Evolutionary conservation across 2,888 invertebrate genomes (phyloP), one percentile per base, ranked within the genome.

Genomic region (Pheosia gnoma): DNA sequence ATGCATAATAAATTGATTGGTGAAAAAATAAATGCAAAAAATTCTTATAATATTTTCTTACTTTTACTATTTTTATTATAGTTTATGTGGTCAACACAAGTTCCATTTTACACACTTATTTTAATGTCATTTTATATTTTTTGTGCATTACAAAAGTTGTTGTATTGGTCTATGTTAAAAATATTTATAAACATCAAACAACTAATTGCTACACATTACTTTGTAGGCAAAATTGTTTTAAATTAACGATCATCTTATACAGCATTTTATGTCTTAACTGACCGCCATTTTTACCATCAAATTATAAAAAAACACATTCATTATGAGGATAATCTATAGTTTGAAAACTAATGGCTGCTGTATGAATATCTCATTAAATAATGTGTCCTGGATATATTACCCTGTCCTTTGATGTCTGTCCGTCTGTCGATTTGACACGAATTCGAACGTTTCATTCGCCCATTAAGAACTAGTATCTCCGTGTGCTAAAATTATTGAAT

Each of bases 11-110:
- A 72, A 73, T 68, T 66, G 64, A 78, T 74, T 68, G 66, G 69
- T 75, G 70, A 65, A 80, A 25, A 80, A 80, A 81, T 83, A 86
- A 85, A 83, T 87, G 87, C 85, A 84, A 68, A 68, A 63, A 68
- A 74, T 79, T 80, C 74, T 73, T 72, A 73, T 54, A 61, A 58
- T 63, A 67, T 66, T 72, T 72, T 69, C 62, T 74, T 67, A 66
- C 59, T 74, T 77, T 81, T 78, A 74, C 79, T 72, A 73, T 80
- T 79, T 81, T 82, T 76, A 73, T 66, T 41, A 67, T 63, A 68
- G 43, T 67, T 62, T 64, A 61, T 39, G 45, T 47, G 39, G 39
- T 47, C 25, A 7, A 41, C 41, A n/a, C 9, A 56, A 13, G 4
- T 55, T 39, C 25, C 25, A 51, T 39, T 55, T 13, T 8, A 9